Conservation (phyloP, 2,797 vertebrate species). For the Mallotus villosus region DNA sequence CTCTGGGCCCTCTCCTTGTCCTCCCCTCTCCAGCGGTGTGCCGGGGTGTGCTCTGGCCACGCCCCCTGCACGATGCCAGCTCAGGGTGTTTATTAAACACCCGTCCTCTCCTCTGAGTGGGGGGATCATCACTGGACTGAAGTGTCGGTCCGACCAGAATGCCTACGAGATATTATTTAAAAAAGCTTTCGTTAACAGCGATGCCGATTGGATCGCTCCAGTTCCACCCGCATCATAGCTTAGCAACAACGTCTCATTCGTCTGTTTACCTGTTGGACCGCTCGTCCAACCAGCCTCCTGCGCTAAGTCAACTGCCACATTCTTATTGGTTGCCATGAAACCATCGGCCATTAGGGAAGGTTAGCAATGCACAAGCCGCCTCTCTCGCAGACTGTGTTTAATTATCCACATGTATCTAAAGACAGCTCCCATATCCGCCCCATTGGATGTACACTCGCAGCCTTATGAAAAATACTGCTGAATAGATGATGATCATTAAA, state of each 20-base stretch:
- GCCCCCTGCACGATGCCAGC: too few relatives aligned
- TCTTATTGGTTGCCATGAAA: neutral
- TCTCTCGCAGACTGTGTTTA: conserved; percentile 1
- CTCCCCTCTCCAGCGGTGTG: too few relatives aligned
- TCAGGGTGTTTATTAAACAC: too few relatives aligned
- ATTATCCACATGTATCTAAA: conserved; percentile 14
- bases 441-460: conserved; percentile 12
- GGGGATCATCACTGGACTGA: too few relatives aligned
- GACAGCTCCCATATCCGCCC: conserved; percentile 7
- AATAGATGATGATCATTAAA: conserved; percentile 46
- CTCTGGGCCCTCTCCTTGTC: too few relatives aligned
- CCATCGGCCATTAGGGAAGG: neutral
- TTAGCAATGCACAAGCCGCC: neutral
- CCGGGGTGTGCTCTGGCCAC: too few relatives aligned
- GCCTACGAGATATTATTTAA: too few relatives aligned
- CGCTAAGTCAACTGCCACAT: neutral
- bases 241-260: neutral
- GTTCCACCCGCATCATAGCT: neutral
- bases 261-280: too few relatives aligned
- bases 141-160: too few relatives aligned
- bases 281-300: neutral
- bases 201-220: too few relatives aligned
- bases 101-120: too few relatives aligned
- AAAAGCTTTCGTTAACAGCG: too few relatives aligned
- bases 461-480: conserved; percentile 31